Conservation (phyloP, 2,888 invertebrate genomes). For the Lutraria lutraria region DNA sequence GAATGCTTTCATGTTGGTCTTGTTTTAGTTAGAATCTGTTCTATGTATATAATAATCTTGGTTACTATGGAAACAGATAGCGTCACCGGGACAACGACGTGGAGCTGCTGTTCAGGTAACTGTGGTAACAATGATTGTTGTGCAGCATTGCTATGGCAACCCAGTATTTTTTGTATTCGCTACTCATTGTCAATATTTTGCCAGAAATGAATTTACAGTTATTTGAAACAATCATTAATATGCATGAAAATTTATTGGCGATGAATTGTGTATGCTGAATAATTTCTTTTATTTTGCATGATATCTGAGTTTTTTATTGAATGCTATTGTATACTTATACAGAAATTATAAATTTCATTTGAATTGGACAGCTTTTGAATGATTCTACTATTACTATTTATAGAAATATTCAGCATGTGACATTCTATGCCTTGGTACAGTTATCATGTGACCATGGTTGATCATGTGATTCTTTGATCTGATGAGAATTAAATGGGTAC, state of each 20-base stretch:
- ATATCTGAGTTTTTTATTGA: conserved; percentile 12
- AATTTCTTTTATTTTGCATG: neutral
- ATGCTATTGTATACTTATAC: neutral
- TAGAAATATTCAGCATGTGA: neutral
- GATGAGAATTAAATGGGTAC: no score
- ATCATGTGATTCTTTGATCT: no score
- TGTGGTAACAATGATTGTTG: conserved; percentile 42
- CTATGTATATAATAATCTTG: conserved; percentile 20
- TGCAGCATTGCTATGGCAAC: conserved; percentile 33
- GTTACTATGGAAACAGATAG: conserved; percentile 65
- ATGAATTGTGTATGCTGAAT: neutral
- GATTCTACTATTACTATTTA: neutral
- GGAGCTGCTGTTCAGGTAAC: conserved; percentile 64
- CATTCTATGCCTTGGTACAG: neutral
- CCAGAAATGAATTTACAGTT: neutral
- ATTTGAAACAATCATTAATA: neutral
- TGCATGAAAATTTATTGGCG: conserved; percentile 6
- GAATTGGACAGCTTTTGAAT: neutral
- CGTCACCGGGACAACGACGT: conserved; percentile 55
- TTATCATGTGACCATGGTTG: neutral
- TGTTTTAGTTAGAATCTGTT: neutral
- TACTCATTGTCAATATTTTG: neutral
- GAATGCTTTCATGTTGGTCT: no score
- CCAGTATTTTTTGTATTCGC: conserved; percentile 4
- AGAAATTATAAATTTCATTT: neutral